These are phyloP conservation scores for Aphyosemion australe DNA, from an alignment of 2,113 vertebrate genomes.

Conservation along the genomic window DNA sequence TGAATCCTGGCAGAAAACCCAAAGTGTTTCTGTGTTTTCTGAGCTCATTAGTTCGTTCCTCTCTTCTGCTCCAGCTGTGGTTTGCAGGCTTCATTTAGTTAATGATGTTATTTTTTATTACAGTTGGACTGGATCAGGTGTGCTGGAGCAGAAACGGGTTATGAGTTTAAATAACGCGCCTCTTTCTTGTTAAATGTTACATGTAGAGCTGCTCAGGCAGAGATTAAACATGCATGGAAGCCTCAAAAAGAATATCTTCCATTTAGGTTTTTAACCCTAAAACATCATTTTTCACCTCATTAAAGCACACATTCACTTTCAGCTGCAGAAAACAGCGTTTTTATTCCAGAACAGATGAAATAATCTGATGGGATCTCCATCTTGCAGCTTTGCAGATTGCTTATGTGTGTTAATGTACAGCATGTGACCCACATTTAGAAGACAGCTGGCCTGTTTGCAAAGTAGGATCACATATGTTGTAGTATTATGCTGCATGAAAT, in stretches of 20 bases:
- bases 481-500: conserved; percentile 36
- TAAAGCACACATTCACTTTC: too few species aligned
- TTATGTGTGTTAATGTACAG: conserved; percentile 45
- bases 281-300: too few species aligned
- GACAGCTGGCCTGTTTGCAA: conserved; percentile 61
- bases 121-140: conserved; percentile 3
- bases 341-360: too few species aligned
- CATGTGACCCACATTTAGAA: conserved; percentile 66
- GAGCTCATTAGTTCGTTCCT: not conserved
- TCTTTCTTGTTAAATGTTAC: too few species aligned
- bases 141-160: not conserved
- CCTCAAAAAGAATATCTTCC: too few species aligned
- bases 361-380: too few species aligned
- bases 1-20: too few species aligned
- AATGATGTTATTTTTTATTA: not conserved
- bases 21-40: not conserved
- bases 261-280: too few species aligned
- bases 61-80: not conserved
- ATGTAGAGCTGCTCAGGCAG: too few species aligned
- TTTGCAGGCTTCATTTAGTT: conserved; percentile 15
- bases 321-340: too few species aligned
- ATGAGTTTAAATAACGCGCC: too few species aligned
- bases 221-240: too few species aligned
- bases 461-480: conserved; percentile 56
- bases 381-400: conserved; percentile 8